Conservation (phyloP, 1,140 invertebrate genomes). For the Heliothis virescens region DNA sequence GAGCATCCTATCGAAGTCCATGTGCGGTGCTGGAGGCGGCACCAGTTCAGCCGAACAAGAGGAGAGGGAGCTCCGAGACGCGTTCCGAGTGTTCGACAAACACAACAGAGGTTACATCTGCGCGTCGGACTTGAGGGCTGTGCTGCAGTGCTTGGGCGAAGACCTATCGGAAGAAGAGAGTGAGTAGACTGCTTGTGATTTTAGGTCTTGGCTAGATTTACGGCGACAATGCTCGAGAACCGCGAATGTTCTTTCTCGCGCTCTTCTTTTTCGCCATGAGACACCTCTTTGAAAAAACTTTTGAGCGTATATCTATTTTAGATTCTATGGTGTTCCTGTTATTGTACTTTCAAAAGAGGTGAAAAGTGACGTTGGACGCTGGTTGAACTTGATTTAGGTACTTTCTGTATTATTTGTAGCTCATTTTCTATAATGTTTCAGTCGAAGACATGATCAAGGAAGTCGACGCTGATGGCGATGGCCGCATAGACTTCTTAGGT, state of each 20-base stretch:
- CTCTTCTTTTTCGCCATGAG: too few species aligned
- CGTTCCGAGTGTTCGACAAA: conserved; percentile 95
- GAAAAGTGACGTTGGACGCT: too few species aligned
- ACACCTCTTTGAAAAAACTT: too few species aligned
- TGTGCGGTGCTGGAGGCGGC: conserved; percentile 88
- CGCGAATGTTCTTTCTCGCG: too few species aligned
- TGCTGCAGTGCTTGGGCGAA: conserved; percentile 94
- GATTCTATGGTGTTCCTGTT: too few species aligned
- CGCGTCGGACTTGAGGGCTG: conserved; percentile 93
- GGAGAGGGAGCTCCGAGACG: conserved; percentile 94
- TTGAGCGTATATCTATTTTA: too few species aligned
- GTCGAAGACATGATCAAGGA: conserved; percentile 98
- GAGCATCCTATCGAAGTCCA: conserved; percentile 95
- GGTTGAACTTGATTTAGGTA: too few species aligned
- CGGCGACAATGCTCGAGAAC: too few species aligned
- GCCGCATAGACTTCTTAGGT: conserved; percentile 96
- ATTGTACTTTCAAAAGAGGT: too few species aligned
- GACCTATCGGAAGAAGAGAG: conserved; percentile 95
- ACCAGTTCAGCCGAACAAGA: conserved; percentile 89
- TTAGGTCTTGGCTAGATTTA: too few species aligned
- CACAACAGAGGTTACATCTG: conserved; percentile 95
- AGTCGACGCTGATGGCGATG: conserved; percentile 96
- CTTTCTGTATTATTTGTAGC: too few species aligned
- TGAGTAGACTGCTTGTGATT: conserved; percentile 78
- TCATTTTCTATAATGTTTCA: too few species aligned